These are phyloP conservation scores for Eupeodes luniger DNA, from an alignment of 2,888 invertebrate genomes.

Conservation along the genomic window DNA sequence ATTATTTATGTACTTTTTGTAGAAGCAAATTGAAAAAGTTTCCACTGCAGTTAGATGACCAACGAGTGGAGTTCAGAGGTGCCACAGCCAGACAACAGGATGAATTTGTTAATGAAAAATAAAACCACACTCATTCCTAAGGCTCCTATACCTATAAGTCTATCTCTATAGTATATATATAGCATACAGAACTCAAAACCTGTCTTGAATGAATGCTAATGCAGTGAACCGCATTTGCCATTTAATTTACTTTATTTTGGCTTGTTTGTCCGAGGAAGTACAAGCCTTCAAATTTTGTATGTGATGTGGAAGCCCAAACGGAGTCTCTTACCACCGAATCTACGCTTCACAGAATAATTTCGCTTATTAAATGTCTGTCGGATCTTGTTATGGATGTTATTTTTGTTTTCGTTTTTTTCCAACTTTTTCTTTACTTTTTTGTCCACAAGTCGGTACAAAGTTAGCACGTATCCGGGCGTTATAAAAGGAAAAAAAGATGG, in stretches of 20 bases:
- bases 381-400: conserved; percentile 20
- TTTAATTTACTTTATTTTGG: conserved; percentile 66
- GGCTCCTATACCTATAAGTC: background rate
- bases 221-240: conserved; percentile 63
- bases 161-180: background rate
- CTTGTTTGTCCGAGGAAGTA: conserved; percentile 23
- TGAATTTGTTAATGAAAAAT: conserved; percentile 73
- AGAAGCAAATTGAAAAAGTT: conserved; percentile 71
- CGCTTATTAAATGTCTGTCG: conserved; percentile 65
- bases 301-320: conserved; percentile 34
- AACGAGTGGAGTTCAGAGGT: conserved; percentile 56
- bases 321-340: conserved; percentile 59
- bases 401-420: background rate
- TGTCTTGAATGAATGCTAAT: conserved; percentile 63
- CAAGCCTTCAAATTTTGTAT: conserved; percentile 55
- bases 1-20: conserved; percentile 70
- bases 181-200: background rate
- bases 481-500: conserved; percentile 33
- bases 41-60: conserved; percentile 72
- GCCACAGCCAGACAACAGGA: conserved; percentile 68
- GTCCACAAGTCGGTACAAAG: conserved; percentile 18
- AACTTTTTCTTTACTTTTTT: conserved; percentile 14
- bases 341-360: conserved; percentile 68
- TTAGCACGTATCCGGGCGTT: conserved; percentile 31
- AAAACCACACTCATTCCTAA: conserved; percentile 39